phyloP scores from a whole-genome alignment of 2,888 invertebrate species.

The Pomacea canaliculata region DNA sequence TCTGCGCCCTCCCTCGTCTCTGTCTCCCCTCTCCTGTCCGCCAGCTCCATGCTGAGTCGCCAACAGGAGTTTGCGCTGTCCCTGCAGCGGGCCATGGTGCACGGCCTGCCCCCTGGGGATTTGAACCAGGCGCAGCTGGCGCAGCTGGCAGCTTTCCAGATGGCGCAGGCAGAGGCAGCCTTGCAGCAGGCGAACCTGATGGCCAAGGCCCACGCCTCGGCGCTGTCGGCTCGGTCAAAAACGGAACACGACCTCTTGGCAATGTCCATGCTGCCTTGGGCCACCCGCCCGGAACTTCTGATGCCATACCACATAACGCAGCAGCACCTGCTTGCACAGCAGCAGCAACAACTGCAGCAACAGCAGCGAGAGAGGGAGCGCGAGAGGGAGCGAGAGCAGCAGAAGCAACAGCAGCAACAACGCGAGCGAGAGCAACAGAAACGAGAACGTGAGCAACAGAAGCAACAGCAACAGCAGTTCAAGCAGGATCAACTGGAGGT shows the following conservation, averaged over 20 bases:
- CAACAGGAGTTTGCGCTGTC: slow-evolving; percentile 22
- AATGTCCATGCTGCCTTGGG: slow-evolving; percentile 23
- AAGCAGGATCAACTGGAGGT: slow-evolving; percentile 25
- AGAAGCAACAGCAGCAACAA: slow-evolving; percentile 15
- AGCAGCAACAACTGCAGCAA: slow-evolving; percentile 21
- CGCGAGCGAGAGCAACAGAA: slow-evolving; percentile 13
- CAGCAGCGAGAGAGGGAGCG: slow-evolving; percentile 11
- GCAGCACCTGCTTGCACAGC: slow-evolving; percentile 18
- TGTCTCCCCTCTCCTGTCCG: slow-evolving; percentile 5
- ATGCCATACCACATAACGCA: slow-evolving; percentile 24
- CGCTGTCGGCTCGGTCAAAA: slow-evolving; percentile 19
- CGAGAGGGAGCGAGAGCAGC: slow-evolving; percentile 16
- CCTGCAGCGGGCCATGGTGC: slow-evolving; percentile 23
- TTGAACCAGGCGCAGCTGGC: slow-evolving; percentile 22
- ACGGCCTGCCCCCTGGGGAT: slow-evolving; percentile 16
- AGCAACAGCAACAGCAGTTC: slow-evolving; percentile 7
- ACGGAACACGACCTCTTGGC: slow-evolving; percentile 23
- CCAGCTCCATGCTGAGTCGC: slow-evolving; percentile 11
- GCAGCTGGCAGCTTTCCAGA: slow-evolving; percentile 22
- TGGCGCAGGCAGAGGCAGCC: slow-evolving; percentile 24
- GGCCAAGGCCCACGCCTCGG: slow-evolving; percentile 19
- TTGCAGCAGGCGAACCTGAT: slow-evolving; percentile 23
- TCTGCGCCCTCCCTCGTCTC: slow-evolving; percentile 13
- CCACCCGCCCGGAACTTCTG: slow-evolving; percentile 19
- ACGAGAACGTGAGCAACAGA: slow-evolving; percentile 6